Conservation (phyloP, 1,140 invertebrate genomes). For the Heliconius eleuchia region DNA sequence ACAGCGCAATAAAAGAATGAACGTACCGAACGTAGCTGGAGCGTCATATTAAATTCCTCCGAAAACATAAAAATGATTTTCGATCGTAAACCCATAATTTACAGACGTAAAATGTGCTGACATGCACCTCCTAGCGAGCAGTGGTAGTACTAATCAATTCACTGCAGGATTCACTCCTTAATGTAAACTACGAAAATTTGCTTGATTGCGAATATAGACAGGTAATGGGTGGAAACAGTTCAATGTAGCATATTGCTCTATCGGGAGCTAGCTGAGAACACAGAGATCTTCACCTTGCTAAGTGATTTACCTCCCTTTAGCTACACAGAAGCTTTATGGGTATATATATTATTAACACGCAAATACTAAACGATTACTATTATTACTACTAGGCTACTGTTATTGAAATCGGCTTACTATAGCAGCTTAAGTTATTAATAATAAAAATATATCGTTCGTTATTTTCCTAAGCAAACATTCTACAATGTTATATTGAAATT, state of each 20-base stretch:
- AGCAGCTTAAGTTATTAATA: not conserved
- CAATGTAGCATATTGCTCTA: constrained; percentile 24
- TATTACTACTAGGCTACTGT: not conserved
- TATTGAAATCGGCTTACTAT: not conserved
- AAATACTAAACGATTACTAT: not conserved
- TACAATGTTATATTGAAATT: too few relatives aligned
- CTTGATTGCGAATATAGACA: constrained; percentile 38
- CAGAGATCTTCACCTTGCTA: constrained; percentile 31
- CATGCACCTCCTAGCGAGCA: constrained; percentile 62
- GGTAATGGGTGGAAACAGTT: constrained; percentile 38
- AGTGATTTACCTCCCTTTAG: constrained; percentile 26
- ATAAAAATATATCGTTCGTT: too few relatives aligned
- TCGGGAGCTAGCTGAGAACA: constrained; percentile 18
- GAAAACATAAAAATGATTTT: constrained; percentile 82
- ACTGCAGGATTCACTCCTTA: constrained; percentile 33
- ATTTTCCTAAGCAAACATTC: too few relatives aligned
- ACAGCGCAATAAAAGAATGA: constrained; percentile 78
- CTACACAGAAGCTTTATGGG: constrained; percentile 1
- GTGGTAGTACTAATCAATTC: constrained; percentile 33
- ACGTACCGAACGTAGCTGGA: constrained; percentile 73
- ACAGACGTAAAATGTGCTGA: constrained; percentile 80
- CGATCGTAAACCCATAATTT: constrained; percentile 81
- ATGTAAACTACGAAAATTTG: constrained; percentile 42
- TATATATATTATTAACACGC: constrained; percentile 13
- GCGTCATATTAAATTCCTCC: constrained; percentile 77